phyloP scores from a whole-genome alignment of 2,113 vertebrate species.

The Malurus cyaneus region DNA sequence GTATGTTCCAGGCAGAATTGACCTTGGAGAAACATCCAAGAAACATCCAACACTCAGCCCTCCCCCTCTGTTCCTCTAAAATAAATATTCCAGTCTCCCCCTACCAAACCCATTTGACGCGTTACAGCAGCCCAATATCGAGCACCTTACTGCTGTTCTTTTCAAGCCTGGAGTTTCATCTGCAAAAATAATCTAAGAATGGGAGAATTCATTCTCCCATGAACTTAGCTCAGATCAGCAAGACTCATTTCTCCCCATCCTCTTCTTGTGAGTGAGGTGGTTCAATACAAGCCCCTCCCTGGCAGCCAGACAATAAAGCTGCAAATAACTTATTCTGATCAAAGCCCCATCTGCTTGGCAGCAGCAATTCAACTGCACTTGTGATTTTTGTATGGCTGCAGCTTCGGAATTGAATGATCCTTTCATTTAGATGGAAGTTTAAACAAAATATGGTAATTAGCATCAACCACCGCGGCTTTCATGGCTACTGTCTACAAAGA shows the following conservation, averaged over 20 bases:
- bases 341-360: slow-evolving; percentile 68
- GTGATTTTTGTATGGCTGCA: slow-evolving; percentile 64
- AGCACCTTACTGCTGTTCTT: neutral
- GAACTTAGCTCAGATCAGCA: neutral
- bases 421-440: slow-evolving; percentile 67
- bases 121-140: neutral
- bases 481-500: slow-evolving; percentile 63
- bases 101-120: neutral
- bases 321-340: slow-evolving; percentile 65
- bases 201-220: neutral
- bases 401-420: slow-evolving; percentile 61
- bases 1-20: neutral
- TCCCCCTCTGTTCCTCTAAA: neutral
- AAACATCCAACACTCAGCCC: neutral
- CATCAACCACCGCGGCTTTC: slow-evolving; percentile 63
- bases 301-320: slow-evolving; percentile 54
- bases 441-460: slow-evolving; percentile 73
- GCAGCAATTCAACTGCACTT: slow-evolving; percentile 64
- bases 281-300: slow-evolving; percentile 43
- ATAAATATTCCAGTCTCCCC: neutral
- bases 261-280: neutral
- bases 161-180: neutral
- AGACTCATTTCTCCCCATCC: neutral
- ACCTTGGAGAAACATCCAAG: neutral
- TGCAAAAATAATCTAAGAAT: neutral